Percentiles rank a stretch among this genome's conserved stretches.
Conservation (phyloP, 2,888 invertebrate species). For the Balanococcus diminutus region DNA sequence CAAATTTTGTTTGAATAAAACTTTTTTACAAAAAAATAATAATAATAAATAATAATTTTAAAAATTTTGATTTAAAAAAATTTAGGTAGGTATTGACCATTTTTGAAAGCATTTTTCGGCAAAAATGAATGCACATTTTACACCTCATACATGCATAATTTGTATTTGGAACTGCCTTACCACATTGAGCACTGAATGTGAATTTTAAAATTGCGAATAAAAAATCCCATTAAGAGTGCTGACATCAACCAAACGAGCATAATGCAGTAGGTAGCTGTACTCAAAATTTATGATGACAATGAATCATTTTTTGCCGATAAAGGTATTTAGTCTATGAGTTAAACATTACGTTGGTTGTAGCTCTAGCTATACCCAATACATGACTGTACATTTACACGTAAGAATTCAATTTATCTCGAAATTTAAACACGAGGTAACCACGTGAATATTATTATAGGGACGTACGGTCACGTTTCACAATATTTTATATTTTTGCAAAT, state of each 20-base stretch:
- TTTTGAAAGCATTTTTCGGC: no score
- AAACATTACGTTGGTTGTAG: no score
- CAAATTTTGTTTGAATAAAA: no score
- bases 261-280: not conserved
- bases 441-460: not conserved
- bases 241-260: not conserved
- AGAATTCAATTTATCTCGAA: conserved; percentile 6
- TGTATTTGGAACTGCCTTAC: no score
- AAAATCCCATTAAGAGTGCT: not conserved
- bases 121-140: no score
- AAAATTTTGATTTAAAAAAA: no score
- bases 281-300: not conserved
- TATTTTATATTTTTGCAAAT: not conserved
- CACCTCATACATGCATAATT: no score
- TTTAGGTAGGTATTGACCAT: no score
- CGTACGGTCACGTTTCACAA: not conserved
- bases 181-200: no score
- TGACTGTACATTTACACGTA: not conserved
- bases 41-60: no score
- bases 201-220: no score
- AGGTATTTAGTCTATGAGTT: not conserved
- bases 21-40: no score
- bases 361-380: not conserved
- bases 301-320: not conserved
- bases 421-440: not conserved